Conservation (phyloP, 2,113 vertebrate species). For the Callipepla squamata region DNA sequence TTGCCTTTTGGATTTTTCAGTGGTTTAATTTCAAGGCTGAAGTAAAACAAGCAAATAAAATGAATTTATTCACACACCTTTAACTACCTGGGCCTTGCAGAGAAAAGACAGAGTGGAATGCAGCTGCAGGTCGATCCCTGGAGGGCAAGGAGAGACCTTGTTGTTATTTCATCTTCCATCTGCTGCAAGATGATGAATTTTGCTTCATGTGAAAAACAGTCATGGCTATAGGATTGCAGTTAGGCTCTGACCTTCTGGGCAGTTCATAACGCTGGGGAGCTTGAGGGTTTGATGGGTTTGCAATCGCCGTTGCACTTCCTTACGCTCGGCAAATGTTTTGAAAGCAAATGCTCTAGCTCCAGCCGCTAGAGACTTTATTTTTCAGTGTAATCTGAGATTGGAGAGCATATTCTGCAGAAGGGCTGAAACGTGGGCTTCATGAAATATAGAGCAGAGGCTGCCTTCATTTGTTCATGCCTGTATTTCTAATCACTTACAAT, state of each 20-base stretch:
- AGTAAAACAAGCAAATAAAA: neutral
- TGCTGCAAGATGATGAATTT: conserved; percentile 23
- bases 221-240: conserved; percentile 1
- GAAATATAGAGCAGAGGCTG: neutral
- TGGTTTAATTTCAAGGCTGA: neutral
- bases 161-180: neutral
- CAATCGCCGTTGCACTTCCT: neutral
- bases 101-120: neutral
- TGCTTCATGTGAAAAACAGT: conserved; percentile 39
- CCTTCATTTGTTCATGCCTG: neutral
- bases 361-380: neutral
- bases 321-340: neutral
- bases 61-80: neutral
- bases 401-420: neutral
- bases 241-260: neutral
- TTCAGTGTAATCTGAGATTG: neutral
- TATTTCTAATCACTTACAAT: conserved; percentile 11
- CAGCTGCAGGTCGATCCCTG: conserved; percentile 55
- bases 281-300: neutral
- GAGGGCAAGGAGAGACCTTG: conserved; percentile 45
- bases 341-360: neutral
- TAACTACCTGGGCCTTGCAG: conserved; percentile 12
- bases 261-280: fast-evolving
- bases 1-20: neutral
- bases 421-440: neutral